Base-by-base conservation (phyloP, 1,140 invertebrate species). In the Diachasmimorpha longicaudata region DNA sequence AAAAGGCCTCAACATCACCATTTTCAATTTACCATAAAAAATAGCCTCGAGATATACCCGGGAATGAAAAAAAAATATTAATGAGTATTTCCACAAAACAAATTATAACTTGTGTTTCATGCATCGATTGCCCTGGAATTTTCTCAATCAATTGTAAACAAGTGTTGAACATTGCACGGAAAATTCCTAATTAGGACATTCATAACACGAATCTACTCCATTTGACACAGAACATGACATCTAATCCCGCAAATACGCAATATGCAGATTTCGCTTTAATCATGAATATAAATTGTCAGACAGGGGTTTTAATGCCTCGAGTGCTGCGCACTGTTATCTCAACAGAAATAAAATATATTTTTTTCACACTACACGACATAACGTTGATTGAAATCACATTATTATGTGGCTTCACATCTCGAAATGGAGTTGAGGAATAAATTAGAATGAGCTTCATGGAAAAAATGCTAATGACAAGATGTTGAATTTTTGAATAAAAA, bases 281-380 rank as follows among this genome's bases (percentile, higher is more conserved):
- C 58, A 63, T 25, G 23, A 23, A 63, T 25, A 63, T 25, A 63
- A 63, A 63, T 25, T 63, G 58, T 63, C 58, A 63, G 58, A 63
- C 21, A n/a, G n/a, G n/a, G 19, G 58, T 25, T 63, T 52, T 52
- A 52, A 21, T 55, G n/a, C 19, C 48, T 19, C 48, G n/a, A 55
- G 48, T 55, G 5, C 23, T 63, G 58, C 19, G 58, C 58, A 63
- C 58, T 63, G 58, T 63, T 63, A 63, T 63, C 58, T 63, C 58
- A 63, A 63, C 31, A 21, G 14, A 42, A 55, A 55, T 21, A 21
- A 4, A n/a, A 52, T n/a, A 31, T 31, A 10, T 21, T 58, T 63
- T 63, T 63, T 63, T 63, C 19, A 2, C 9, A 13, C 23, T 31
- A 31, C 9, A 63, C 58, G 21, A 63, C 0, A 63, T 19, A 1